Evolutionary conservation across 2,113 vertebrate genomes (phyloP), one percentile per base, ranked within the genome.

Genomic region (Perccottus glenii): DNA sequence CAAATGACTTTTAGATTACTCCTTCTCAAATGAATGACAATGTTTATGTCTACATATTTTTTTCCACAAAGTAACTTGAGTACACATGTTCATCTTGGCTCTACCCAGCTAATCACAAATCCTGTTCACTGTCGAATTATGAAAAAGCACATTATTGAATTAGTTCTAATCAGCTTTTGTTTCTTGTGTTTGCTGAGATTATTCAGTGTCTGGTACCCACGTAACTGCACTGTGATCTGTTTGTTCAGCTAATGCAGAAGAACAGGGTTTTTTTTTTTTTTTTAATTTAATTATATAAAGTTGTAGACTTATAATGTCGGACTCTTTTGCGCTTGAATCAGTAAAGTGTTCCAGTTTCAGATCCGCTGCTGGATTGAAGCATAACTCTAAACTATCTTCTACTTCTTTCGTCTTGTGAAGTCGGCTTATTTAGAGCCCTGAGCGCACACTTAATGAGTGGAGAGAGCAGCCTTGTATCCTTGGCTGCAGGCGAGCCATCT

Each of bases 341-440:
- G 66, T 60, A 47, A 55, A 64, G 70, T 61, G 66, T 52, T 60
- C 69, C 68, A 58, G 64, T 66, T 56, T 84, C 32, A 57, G 72
- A 69, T 81, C 27, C 55, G 59, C 67, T 45, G 64, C 42, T 71
- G 46, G 67, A 73, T 15, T 56, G 8, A 5, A 78, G 72, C 74
- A 82, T 82, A 83, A 77, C 70, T 84, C 73, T 84, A 55, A 70
- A 77, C 69, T 52, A 60, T 70, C 76, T 85, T 82, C 80, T 33
- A 11, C 51, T 27, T 27, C 19, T 70, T 83, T 72, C 57, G 11
- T 55, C 57, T 52, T 83, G 60, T 73, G 70, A 73, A 71, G 62
- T 66, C 47, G 51, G 65, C 49, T 84, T 50, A 55, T 82, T 59
- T 63, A 70, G 75, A 81, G 51, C 67, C 69, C 52, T 59, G 1